Evolutionary conservation across 2,113 vertebrate genomes (phyloP).

Genomic region (Parus major): DNA sequence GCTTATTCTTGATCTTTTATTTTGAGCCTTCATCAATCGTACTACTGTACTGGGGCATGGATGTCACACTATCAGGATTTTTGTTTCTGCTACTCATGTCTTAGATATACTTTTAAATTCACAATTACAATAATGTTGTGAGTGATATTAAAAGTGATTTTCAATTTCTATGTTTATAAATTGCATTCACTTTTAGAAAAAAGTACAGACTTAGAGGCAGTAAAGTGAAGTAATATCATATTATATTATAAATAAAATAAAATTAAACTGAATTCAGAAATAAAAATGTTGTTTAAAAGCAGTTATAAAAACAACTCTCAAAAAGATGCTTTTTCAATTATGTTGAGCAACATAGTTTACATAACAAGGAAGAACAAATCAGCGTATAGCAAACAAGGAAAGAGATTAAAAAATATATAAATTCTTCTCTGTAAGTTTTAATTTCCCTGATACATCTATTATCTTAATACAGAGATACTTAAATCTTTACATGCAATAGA

Average conservation of each 20-base stretch:
- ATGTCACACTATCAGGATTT: not conserved
- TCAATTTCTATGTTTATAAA: not conserved
- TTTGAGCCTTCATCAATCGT: not conserved
- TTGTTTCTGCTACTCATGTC: not conserved
- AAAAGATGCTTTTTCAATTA: not conserved
- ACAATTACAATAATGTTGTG: not conserved
- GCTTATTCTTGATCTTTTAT: not conserved
- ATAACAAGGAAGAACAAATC: not conserved
- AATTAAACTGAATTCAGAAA: not conserved
- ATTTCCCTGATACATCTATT: not conserved
- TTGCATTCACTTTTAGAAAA: not conserved
- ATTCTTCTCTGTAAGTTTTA: not conserved
- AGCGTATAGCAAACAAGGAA: not conserved
- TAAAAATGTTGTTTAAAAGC: not conserved
- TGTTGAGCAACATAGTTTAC: not conserved
- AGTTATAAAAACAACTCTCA: not conserved
- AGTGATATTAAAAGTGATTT: not conserved
- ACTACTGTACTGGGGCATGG: not conserved
- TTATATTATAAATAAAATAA: not conserved
- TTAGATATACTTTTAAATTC: not conserved
- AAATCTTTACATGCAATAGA: not conserved
- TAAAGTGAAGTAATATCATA: not conserved
- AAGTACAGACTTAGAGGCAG: not conserved
- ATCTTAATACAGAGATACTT: not conserved
- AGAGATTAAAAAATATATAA: not conserved